These are phyloP conservation scores for Drosophila santomea DNA, from an alignment of 1,140 invertebrate genomes.

Conservation along the genomic window DNA sequence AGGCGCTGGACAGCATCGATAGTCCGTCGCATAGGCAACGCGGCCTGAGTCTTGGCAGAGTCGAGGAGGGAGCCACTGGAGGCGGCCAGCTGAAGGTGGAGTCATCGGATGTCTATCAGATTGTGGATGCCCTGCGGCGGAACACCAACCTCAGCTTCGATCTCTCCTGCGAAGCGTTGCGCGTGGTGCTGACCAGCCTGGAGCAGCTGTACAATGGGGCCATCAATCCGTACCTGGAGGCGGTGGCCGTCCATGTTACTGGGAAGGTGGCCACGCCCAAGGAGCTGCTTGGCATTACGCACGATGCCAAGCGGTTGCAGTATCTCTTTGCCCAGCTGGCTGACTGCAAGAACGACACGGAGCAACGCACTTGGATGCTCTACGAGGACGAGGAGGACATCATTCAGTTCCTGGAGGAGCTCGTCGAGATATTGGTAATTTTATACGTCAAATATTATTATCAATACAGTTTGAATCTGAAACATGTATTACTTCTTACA, in stretches of 20 bases:
- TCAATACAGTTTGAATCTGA: not conserved
- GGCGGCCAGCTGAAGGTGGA: conserved; percentile 72
- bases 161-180: conserved; percentile 93
- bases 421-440: conserved; percentile 92
- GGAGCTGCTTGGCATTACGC: conserved; percentile 86
- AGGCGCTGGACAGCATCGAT: conserved; percentile 80
- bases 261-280: conserved; percentile 82
- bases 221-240: conserved; percentile 86
- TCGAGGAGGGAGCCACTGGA: conserved; percentile 18
- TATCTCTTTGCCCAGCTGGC: conserved; percentile 92
- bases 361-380: conserved; percentile 96
- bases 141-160: conserved; percentile 95
- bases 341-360: conserved; percentile 95
- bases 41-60: conserved; percentile 5
- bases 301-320: conserved; percentile 92
- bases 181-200: conserved; percentile 90
- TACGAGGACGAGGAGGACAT: conserved; percentile 96
- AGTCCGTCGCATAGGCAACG: conserved; percentile 61
- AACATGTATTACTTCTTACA: conserved; percentile 72
- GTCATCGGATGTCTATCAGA: conserved; percentile 88
- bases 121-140: conserved; percentile 91
- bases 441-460: too few species aligned
- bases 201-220: conserved; percentile 87
- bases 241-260: conserved; percentile 79
- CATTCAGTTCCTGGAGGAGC: conserved; percentile 91